These are phyloP conservation scores for Tetropium fuscum DNA, from an alignment of 2,888 invertebrate genomes.

Conservation along the genomic window DNA sequence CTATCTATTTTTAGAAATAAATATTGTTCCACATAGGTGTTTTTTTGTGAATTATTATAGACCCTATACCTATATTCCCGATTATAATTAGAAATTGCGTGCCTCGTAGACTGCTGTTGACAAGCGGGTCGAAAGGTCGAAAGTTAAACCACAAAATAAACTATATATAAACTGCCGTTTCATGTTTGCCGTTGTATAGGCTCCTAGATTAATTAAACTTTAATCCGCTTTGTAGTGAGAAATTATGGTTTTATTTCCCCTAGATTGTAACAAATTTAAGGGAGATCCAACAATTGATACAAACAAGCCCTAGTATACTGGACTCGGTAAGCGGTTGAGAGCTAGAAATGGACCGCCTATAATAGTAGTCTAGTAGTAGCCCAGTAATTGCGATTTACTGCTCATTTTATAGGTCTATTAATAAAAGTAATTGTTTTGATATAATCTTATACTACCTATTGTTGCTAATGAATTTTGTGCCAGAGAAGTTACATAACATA, in stretches of 20 bases:
- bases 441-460: conserved; percentile 2
- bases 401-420: background rate
- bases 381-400: conserved; percentile 6
- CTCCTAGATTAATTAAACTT: conserved; percentile 9
- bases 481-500: too few species aligned
- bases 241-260: conserved; percentile 17
- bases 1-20: too few species aligned
- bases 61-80: too few species aligned
- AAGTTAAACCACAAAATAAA: conserved; percentile 17
- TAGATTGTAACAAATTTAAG: conserved; percentile 6
- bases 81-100: too few species aligned
- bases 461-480: too few species aligned
- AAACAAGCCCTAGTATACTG: background rate
- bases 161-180: background rate
- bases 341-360: background rate
- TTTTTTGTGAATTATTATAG: too few species aligned
- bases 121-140: conserved; percentile 4
- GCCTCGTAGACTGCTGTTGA: background rate
- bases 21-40: too few species aligned
- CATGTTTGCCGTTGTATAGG: background rate
- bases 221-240: conserved; percentile 9
- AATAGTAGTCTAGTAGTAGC: too few species aligned
- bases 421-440: background rate
- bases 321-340: background rate
- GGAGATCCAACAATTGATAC: conserved; percentile 13